Conservation (phyloP, 2,888 invertebrate species). For the Pseudococcus viburni region DNA sequence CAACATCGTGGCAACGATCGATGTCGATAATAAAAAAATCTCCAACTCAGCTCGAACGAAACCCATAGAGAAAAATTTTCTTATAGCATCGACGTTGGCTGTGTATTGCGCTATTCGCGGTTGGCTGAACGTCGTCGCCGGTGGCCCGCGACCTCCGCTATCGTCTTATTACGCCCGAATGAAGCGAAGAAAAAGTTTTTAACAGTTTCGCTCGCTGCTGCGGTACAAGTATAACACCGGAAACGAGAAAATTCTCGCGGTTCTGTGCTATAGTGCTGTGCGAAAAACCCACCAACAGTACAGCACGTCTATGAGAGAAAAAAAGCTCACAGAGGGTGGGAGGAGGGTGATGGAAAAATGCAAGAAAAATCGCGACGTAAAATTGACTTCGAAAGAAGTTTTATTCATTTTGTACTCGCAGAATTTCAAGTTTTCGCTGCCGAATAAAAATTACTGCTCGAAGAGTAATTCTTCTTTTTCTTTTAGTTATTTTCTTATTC, state of each 20-base stretch:
- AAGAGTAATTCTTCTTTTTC: constrained; percentile 59
- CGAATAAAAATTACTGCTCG: constrained; percentile 28
- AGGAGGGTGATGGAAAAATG: neutral
- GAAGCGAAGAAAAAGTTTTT: constrained; percentile 27
- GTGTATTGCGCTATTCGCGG: constrained; percentile 6
- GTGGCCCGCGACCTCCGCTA: constrained; percentile 49
- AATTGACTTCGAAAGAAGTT: constrained; percentile 56
- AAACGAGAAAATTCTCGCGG: constrained; percentile 12
- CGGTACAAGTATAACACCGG: neutral
- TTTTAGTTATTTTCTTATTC: constrained; percentile 10
- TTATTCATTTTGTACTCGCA: neutral
- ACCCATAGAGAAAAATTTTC: constrained; percentile 3
- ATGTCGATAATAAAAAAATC: too few species aligned
- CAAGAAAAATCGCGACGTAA: constrained; percentile 59
- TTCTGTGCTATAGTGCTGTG: neutral
- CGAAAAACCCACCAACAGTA: too few species aligned
- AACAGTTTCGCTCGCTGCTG: neutral
- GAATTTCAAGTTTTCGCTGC: neutral
- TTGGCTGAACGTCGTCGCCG: constrained; percentile 36
- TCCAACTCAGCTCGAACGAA: neutral
- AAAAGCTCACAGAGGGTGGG: neutral
- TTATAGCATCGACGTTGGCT: neutral
- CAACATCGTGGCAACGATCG: too few species aligned
- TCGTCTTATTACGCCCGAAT: constrained; percentile 44
- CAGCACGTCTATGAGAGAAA: neutral